Percentiles rank a stretch among this genome's conserved stretches.
Conservation (phyloP, 35 echinoderm and acorn worm species). For the Ptychodera flava region DNA sequence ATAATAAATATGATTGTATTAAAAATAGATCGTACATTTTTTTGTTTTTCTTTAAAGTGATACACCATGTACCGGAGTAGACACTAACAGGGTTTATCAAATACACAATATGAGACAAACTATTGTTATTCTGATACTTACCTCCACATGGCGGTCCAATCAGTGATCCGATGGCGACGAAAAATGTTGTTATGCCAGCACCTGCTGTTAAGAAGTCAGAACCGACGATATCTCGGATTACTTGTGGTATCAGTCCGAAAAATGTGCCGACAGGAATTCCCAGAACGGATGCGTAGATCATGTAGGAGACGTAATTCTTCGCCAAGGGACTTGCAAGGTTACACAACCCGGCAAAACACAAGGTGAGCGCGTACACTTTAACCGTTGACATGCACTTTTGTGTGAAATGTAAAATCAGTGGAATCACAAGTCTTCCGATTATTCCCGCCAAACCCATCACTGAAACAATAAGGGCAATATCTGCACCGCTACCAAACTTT, state of each 20-base stretch:
- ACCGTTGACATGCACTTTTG: slow-evolving; percentile 8
- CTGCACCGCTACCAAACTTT: slow-evolving; percentile 8
- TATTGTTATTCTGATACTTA: too few relatives aligned
- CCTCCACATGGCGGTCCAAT: not conserved
- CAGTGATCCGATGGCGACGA: not conserved
- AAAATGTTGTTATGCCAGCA: not conserved
- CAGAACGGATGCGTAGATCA: slow-evolving; percentile 17
- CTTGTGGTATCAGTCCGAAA: not conserved
- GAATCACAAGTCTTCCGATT: slow-evolving; percentile 4
- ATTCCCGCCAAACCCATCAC: slow-evolving; percentile 39
- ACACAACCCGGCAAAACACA: slow-evolving; percentile 1
- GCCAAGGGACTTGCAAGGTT: slow-evolving; percentile 27
- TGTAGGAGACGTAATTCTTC: slow-evolving; percentile 16
- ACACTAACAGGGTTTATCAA: too few relatives aligned
- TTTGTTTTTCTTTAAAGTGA: too few relatives aligned
- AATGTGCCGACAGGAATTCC: slow-evolving; percentile 40
- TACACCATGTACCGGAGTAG: too few relatives aligned
- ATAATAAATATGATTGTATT: too few relatives aligned
- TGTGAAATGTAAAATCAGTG: slow-evolving; percentile 33
- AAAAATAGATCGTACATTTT: too few relatives aligned
- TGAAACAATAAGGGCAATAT: slow-evolving; percentile 42
- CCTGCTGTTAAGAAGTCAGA: not conserved
- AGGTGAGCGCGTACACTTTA: slow-evolving; percentile 6
- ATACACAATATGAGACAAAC: too few relatives aligned
- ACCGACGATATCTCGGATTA: not conserved